Base-by-base conservation (phyloP, 1,140 invertebrate genomes). In the Drosophila ananassae region DNA sequence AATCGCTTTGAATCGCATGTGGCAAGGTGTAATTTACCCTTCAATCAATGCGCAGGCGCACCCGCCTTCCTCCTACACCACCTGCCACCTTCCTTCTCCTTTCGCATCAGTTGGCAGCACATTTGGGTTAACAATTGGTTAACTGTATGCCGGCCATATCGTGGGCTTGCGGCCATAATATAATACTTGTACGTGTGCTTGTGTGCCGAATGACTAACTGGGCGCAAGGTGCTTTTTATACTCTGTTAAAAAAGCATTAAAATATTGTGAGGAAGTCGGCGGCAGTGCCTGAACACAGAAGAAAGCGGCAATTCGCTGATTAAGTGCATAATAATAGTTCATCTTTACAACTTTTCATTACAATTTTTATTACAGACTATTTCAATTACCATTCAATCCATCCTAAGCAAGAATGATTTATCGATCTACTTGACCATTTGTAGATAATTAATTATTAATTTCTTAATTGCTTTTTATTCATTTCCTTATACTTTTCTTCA, bases 101-200 rank as follows among this genome's bases (percentile, higher is more conserved):
- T 63, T 77, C 60, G 77, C 68, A 77, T 82, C 82, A 87, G 52
- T 83, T 87, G 82, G 83, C 83, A 87, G 82, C 82, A 87, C 83
- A 87, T 89, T 89, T 87, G 83, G 82, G 82, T 87, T 87, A 87
- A 83, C 82, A 85, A 82, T 85, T 87, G 82, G 81, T 84, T 84
- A 84, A 84, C 77, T 85, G 77, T 84, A 73, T 75, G 71, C 74
- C 54, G 74, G 57, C 78, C 78, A 83, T 63, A 79, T 69, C 57
- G 63, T 56, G 50, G 67, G 63, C 73, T 74, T 53, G 72, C 72
- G 48, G 54, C 55, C 56, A 69, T 57, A 69, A 69, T 78, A 61
- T 50, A 50, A 51, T 17, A 24, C 25, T 24, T 44, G 32, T 51
- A 25, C 55, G 17, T 47, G 73, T 69, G 52, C 30, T 32, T 56